Evolutionary conservation across 2,888 invertebrate genomes (phyloP), one percentile per base, ranked within the genome.

Genomic region (Agrotis ipsilon): DNA sequence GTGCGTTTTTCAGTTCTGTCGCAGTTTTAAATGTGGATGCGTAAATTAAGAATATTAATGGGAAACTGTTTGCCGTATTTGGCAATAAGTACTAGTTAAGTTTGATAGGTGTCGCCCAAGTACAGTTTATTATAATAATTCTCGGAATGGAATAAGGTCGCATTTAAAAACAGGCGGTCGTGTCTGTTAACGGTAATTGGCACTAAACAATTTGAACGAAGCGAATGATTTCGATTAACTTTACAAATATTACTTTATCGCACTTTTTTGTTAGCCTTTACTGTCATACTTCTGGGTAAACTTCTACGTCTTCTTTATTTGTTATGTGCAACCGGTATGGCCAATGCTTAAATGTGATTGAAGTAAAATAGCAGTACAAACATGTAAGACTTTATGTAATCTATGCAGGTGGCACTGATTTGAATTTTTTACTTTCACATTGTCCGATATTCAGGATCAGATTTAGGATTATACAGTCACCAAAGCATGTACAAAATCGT

Each of bases 81-180:
- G 68, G 81, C 58, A 64, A 64, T 61, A 68, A 80, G 66, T 64
- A 78, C 81, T 59, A 73, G 69, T 78, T 78, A 81, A 55, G 55
- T 75, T 66, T 68, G 67, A 78, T 66, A 68, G 46, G 65, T 61
- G 58, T 70, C 63, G 7, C 48, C 27, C 16, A 51, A 21, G 55
- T 77, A n/a, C 18, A 61, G 19, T 67, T 55, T 71, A 67, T 61
- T 67, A 52, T 60, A 57, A 69, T 64, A 54, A 65, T 78, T 68
- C 58, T 55, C n/a, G 24, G 49, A 43, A 49, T 55, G 24, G 55
- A 69, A 76, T 68, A 57, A 68, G 75, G 63, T 68, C 16, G 48
- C 55, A 52, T 59, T 80, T 45, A 55, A 64, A 64, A 75, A 75
- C 39, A 45, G 39, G 11, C 39, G 2, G 39, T 43, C 61, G 16